These are phyloP conservation scores for Plemyria rubiginata DNA, from an alignment of 2,888 invertebrate species.

Conservation along the genomic window DNA sequence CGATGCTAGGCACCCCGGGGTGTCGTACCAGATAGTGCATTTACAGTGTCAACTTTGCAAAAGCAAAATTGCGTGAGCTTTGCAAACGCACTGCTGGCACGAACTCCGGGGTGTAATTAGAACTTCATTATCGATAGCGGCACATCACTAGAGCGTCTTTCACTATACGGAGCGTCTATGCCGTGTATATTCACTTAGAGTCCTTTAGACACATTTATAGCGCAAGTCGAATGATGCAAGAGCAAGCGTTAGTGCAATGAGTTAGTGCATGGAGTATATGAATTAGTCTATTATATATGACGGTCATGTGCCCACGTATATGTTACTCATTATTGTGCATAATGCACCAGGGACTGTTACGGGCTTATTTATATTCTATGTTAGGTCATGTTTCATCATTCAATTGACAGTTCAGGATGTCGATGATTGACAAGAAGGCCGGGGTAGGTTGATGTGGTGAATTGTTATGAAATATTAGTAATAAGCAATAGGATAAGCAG, in stretches of 20 bases:
- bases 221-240: slow-evolving; percentile 33
- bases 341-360: slow-evolving; percentile 44
- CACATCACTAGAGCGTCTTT: slow-evolving; percentile 67
- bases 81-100: slow-evolving; percentile 99
- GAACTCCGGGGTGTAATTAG: slow-evolving; percentile 90
- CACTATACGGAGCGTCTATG: slow-evolving; percentile 70
- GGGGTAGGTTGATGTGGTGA: slow-evolving; percentile 33
- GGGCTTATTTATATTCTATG: slow-evolving; percentile 52
- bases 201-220: slow-evolving; percentile 44
- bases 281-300: slow-evolving; percentile 35
- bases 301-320: slow-evolving; percentile 33
- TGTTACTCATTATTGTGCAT: slow-evolving; percentile 43
- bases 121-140: slow-evolving; percentile 68
- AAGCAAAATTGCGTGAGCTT: slow-evolving; percentile 83
- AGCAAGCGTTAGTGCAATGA: slow-evolving; percentile 43
- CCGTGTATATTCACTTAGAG: slow-evolving; percentile 59
- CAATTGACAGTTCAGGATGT: slow-evolving; percentile 54
- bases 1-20: slow-evolving; percentile 87
- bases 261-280: slow-evolving; percentile 47
- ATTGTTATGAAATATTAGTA: slow-evolving; percentile 31
- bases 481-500: slow-evolving; percentile 10
- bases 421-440: slow-evolving; percentile 48
- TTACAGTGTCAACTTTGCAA: slow-evolving; percentile 92
- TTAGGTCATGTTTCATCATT: slow-evolving; percentile 51
- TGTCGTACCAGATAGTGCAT: slow-evolving; percentile 99